Evolutionary conservation across 2,888 invertebrate genomes (phyloP).

Genomic region (Agrotis exclamationis): DNA sequence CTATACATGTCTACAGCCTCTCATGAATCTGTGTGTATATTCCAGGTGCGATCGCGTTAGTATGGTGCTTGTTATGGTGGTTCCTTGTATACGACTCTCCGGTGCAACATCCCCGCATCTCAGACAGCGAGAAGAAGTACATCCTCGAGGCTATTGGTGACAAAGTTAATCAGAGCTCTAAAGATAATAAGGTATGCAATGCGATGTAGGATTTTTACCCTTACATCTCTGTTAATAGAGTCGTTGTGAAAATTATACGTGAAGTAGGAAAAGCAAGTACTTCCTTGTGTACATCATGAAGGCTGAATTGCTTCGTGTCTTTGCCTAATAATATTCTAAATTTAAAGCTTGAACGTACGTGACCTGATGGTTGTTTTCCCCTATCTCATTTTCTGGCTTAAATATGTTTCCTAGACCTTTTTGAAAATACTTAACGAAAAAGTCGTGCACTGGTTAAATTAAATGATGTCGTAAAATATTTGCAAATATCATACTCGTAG

Average conservation of each 20-base stretch:
- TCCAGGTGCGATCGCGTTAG: conserved; percentile 87
- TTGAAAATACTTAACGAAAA: neutral
- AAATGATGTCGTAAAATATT: neutral
- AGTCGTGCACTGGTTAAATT: neutral
- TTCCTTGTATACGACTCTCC: conserved; percentile 92
- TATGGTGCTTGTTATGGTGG: conserved; percentile 92
- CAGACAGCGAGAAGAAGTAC: conserved; percentile 91
- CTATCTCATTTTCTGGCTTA: conserved; percentile 12
- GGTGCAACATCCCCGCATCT: conserved; percentile 91
- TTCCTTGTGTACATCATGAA: conserved; percentile 5
- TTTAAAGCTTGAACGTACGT: neutral
- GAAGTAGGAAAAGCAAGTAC: conserved; percentile 24
- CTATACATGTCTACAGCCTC: neutral
- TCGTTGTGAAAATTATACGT: conserved; percentile 4
- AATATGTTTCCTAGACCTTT: too few relatives aligned
- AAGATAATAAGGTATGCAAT: conserved; percentile 77
- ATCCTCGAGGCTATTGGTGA: conserved; percentile 92
- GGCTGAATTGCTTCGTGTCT: conserved; percentile 24
- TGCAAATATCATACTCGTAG: neutral
- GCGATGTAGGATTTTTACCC: neutral
- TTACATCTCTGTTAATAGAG: neutral
- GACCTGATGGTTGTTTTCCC: neutral
- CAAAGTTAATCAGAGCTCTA: conserved; percentile 86
- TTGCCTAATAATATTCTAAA: conserved; percentile 9
- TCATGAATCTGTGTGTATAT: conserved; percentile 23